Percentiles rank a stretch among this genome's conserved stretches.
Conservation (phyloP, 1,140 invertebrate species). For the Drosophila orena region DNA sequence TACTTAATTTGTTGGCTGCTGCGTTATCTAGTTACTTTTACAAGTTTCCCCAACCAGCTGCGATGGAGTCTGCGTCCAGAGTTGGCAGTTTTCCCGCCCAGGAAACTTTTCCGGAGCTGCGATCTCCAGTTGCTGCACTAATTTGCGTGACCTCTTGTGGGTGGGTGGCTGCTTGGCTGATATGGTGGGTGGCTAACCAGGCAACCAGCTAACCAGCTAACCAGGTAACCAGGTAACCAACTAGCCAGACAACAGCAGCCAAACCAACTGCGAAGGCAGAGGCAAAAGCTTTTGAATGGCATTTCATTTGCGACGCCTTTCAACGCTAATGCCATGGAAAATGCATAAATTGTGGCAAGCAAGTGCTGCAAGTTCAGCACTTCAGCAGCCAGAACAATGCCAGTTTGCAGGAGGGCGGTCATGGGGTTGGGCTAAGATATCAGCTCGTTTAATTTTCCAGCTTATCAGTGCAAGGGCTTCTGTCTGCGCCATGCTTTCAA, state of each 20-base stretch:
- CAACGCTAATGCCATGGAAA: slow-evolving; percentile 79
- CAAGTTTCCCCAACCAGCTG: slow-evolving; percentile 61
- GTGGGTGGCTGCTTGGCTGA: not conserved
- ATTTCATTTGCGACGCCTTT: slow-evolving; percentile 79
- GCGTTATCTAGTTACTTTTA: slow-evolving; percentile 76
- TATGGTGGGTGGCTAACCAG: slow-evolving; percentile 4
- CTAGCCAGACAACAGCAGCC: slow-evolving; percentile 41
- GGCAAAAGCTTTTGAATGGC: slow-evolving; percentile 66
- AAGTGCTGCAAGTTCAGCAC: slow-evolving; percentile 47
- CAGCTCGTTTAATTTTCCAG: slow-evolving; percentile 38
- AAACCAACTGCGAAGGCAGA: slow-evolving; percentile 9
- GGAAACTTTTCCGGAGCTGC: slow-evolving; percentile 63
- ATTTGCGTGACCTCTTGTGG: slow-evolving; percentile 75
- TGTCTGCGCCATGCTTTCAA: slow-evolving; percentile 18
- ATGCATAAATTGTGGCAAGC: slow-evolving; percentile 78
- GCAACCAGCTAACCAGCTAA: slow-evolving; percentile 50
- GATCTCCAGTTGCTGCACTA: slow-evolving; percentile 57
- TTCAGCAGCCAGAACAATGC: slow-evolving; percentile 60
- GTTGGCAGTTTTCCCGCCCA: slow-evolving; percentile 54
- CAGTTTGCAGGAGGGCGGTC: not conserved
- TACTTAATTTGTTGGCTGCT: slow-evolving; percentile 52
- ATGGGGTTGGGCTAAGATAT: slow-evolving; percentile 11
- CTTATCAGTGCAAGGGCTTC: slow-evolving; percentile 31
- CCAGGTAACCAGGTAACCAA: slow-evolving; percentile 49
- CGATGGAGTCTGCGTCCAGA: slow-evolving; percentile 27